Base-by-base conservation (phyloP, 2,113 vertebrate species). In the Astatotilapia flaviijosephi region DNA sequence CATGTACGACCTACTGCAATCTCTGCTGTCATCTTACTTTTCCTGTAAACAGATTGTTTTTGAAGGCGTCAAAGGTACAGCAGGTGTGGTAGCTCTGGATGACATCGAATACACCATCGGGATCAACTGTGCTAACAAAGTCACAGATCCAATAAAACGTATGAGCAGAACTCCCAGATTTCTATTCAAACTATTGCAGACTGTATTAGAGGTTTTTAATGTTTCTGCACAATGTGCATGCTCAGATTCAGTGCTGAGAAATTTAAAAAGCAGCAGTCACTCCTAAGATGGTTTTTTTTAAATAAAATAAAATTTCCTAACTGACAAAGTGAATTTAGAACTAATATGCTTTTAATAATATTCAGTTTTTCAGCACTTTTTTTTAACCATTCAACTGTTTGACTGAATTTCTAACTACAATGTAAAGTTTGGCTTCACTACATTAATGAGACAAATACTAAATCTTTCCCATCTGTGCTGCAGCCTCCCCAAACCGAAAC, bases 101-200 rank as follows among this genome's bases (percentile, higher is more conserved):
- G 97, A 97, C 88, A 95, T 97, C 7, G 86, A 92, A 45, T 96
- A 95, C 86, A 95, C 87, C 0, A 13, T 95, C 0, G 96, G 96
- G 5, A 35, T 96, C 40, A 84, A 95, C 94, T 97, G 97, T 4
- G 85, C 42, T 2, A 93, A 91, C 2, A 5, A 88, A 77, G 45
- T 82, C 51, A 94, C 83, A 12, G 94, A 94, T 47, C 3, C 60
- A 19, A 9, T 47, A 5, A 53, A 14, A 79, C 49, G 96, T 97
- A 94, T 93, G 94, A 84, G n/a, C 7, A 7, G 4, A 85, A 28
- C n/a, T 47, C 35, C 9, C 7, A 17, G 42, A 58, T 62, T 21
- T 31, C 13, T 37, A 49, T 28, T 42, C 54, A 58, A 45, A 42
- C 14, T 28, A 14, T 28, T 81, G 6, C 12, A 65, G 56, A 65